Base-by-base conservation (phyloP, 37 sponge, comb jelly and placozoan species). In the Ianthella basta region DNA sequence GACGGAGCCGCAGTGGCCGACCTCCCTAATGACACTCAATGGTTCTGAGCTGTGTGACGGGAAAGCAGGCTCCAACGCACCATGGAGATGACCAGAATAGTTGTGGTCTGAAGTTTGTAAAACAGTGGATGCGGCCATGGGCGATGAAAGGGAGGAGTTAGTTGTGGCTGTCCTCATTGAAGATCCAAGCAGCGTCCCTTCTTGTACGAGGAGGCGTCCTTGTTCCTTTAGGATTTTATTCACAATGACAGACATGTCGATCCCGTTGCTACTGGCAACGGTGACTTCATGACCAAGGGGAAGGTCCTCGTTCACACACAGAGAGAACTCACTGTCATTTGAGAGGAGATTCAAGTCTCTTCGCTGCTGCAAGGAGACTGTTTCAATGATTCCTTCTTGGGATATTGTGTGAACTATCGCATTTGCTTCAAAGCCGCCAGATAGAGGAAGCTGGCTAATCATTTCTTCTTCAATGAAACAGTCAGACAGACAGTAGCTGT, bases 401-500 rank as follows among this genome's bases (percentile, higher is more conserved):
- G 70, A 34, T n/a, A 69, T 69, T n/a, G 34, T 15, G 18, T 69
- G 70, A 18, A 69, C 35, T 4, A 29, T 69, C 1, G 29, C 35
- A 6, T 69, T 69, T 1, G 35, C 70, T 69, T 69, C 70, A n/a
- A 69, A 29, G 18, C 34, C 35, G 6, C 34, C 70, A 32, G 34
- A 69, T 18, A 30, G 33, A 16, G 70, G 70, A 30, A 69, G 19
- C 34, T 69, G 70, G 4, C 70, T 6, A 34, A 69, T 53, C 78
- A 75, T 75, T 36, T 75, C 78, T 24, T 75, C 78, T 36, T 75
- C 78, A 32, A 75, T 36, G 38, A 75, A 41, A 24, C 78, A 75
- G 53, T 75, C 78, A 39, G 41, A 37, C 40, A 30, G 56, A 60
- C 83, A 74, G 84, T 90, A 90, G 68, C 59, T 90, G 83, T 90